phyloP scores from a whole-genome alignment of 2,113 vertebrate genomes.

The Carassius gibelio region DNA sequence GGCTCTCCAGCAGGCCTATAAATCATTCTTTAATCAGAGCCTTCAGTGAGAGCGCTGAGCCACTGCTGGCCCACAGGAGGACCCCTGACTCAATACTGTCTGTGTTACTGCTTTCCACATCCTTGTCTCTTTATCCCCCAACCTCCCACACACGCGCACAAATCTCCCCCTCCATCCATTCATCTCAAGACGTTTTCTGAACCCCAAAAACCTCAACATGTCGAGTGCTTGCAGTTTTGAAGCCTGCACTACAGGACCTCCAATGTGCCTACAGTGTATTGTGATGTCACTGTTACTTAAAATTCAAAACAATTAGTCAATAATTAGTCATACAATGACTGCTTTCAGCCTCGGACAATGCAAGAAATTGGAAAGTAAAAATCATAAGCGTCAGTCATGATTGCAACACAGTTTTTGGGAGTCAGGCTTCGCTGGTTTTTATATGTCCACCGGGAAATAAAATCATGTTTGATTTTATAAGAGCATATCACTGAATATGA shows the following conservation, averaged over 20 bases:
- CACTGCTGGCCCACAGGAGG: conserved; percentile 71
- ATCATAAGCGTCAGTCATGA: not conserved
- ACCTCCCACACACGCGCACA: too few relatives aligned
- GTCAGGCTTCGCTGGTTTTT: not conserved
- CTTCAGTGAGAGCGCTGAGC: conserved; percentile 69
- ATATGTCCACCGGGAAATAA: not conserved
- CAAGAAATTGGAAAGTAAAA: not conserved
- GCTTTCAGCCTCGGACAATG: too few relatives aligned
- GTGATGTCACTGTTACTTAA: not conserved
- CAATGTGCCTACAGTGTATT: not conserved
- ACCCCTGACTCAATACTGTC: conserved; percentile 71
- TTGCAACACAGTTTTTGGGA: not conserved
- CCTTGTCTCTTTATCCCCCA: conserved; percentile 24
- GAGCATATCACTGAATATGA: not conserved
- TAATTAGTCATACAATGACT: not conserved
- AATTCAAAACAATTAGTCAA: not conserved
- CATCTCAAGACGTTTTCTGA: too few relatives aligned
- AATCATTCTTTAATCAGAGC: conserved; percentile 88
- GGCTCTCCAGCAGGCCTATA: conserved; percentile 72
- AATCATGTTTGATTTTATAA: not conserved
- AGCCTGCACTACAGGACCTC: too few relatives aligned
- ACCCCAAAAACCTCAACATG: conserved; percentile 17
- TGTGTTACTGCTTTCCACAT: conserved; percentile 57
- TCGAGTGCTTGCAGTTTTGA: not conserved
- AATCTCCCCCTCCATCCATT: too few relatives aligned